Evolutionary conservation across 2,888 invertebrate species (phyloP).

Genomic region (Mesorhabditis spiculigera): DNA sequence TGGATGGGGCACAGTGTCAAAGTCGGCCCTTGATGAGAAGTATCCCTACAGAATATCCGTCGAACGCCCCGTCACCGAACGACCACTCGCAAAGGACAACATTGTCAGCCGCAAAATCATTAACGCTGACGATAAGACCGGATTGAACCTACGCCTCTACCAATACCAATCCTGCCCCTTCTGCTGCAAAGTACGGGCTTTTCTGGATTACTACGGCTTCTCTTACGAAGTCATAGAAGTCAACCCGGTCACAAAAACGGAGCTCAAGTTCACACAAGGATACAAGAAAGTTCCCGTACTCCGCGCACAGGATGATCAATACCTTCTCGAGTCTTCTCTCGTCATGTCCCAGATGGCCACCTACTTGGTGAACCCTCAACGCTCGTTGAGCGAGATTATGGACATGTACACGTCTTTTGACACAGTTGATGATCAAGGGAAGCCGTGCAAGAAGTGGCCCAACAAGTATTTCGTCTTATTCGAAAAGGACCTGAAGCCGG

Average conservation of each 20-base stretch:
- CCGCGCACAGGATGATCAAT: conserved; percentile 60
- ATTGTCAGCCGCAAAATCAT: conserved; percentile 27
- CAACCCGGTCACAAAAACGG: conserved; percentile 84
- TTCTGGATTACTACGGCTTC: conserved; percentile 84
- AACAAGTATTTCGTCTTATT: conserved; percentile 54
- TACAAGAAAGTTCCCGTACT: conserved; percentile 75
- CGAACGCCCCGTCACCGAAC: conserved; percentile 6
- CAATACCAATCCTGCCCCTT: conserved; percentile 85
- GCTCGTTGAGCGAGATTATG: conserved; percentile 71
- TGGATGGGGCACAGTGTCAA: no score
- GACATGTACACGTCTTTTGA: conserved; percentile 70
- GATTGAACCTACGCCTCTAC: conserved; percentile 78
- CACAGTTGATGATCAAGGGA: conserved; percentile 16
- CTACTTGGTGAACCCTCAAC: conserved; percentile 64
- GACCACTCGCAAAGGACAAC: background rate
- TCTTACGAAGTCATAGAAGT: conserved; percentile 95
- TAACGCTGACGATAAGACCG: conserved; percentile 47
- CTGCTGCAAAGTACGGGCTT: conserved; percentile 68
- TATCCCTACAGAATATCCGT: background rate
- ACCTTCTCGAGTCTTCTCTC: conserved; percentile 87
- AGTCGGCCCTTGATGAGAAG: no score
- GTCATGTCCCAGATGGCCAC: conserved; percentile 84
- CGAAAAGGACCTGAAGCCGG: conserved; percentile 25
- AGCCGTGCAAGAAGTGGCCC: conserved; percentile 34
- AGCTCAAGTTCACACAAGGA: conserved; percentile 79